Evolutionary conservation across 2,113 vertebrate genomes (phyloP).

Genomic region (Cinclus mexicanus): DNA sequence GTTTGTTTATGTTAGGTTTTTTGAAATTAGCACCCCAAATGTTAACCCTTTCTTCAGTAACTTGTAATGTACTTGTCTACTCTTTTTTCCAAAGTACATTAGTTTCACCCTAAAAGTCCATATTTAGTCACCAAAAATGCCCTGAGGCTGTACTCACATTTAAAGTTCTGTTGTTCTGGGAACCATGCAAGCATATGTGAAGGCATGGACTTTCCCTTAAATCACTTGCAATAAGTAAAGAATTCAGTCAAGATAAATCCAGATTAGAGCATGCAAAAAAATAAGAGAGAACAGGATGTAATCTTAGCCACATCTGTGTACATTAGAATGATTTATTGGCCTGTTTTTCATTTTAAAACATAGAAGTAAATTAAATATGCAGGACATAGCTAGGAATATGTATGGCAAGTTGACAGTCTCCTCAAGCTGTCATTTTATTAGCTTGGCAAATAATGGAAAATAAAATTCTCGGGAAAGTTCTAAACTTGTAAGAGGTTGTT

Average conservation of each 20-base stretch:
- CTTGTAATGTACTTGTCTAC: background rate
- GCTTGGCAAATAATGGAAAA: background rate
- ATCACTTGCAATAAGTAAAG: background rate
- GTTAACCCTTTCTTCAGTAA: background rate
- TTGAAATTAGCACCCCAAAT: background rate
- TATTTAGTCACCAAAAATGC: background rate
- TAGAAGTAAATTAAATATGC: slow-evolving; percentile 1
- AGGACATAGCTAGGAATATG: background rate
- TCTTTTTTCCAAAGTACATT: background rate
- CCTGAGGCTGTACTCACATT: background rate
- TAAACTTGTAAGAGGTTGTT: background rate
- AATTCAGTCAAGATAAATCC: slow-evolving; percentile 12
- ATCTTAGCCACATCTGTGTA: background rate
- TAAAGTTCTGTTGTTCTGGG: background rate
- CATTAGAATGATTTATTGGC: slow-evolving; percentile 27
- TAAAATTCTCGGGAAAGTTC: background rate
- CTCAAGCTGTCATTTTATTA: background rate
- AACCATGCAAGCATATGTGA: background rate
- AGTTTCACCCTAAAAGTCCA: background rate
- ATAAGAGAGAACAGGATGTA: background rate
- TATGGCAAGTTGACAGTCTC: background rate
- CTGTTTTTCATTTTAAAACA: background rate
- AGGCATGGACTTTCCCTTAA: background rate
- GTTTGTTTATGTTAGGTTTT: background rate
- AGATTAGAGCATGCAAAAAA: background rate